Base-by-base conservation (phyloP, 2,888 invertebrate species). In the Cephus pygmeus region DNA sequence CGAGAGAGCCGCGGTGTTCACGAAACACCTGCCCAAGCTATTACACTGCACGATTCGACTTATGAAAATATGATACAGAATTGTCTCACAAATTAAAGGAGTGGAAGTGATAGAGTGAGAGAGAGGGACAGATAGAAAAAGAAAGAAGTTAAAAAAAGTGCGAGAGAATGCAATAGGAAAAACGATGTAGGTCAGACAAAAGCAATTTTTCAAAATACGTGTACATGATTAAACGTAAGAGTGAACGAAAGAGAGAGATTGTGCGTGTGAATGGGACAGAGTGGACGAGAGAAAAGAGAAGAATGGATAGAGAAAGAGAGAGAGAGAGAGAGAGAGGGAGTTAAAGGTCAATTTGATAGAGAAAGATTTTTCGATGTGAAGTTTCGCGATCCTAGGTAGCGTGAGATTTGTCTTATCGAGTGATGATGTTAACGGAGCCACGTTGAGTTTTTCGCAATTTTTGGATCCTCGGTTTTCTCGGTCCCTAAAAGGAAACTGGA, bases 401-500 rank as follows among this genome's bases (percentile, higher is more conserved):
- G 40, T 56, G 40, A 56, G 40, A 56, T 56, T 56, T 56, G 40
- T 56, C 40, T 56, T 56, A 56, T 56, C 40, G 40, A 56, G 23
- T 56, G 40, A 56, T 56, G 40, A 56, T 56, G 23, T 56, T 56
- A 56, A 56, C 40, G 40, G 23, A 56, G 40, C 40, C 40, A 79
- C 74, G 76, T 73, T 77, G 36, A 33, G 33, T 71, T 71, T 71
- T 71, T 71, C 71, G 71, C 71, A 12, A 71, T 71, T 56, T 56
- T 71, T 34, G 31, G 71, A 71, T 71, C 71, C 71, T 71, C 71
- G 71, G 71, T 71, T 82, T 83, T 84, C 79, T 82, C 84, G 86
- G 87, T 87, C 88, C 88, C 88, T 86, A 74, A 82, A 79, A 30
- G 31, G 71, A 71, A 79, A 79, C 40, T 56, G 6, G 79, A 80